Percentiles rank a stretch among this genome's conserved stretches.
Conservation (phyloP, 2,113 vertebrate species). For the Gulo gulo region DNA sequence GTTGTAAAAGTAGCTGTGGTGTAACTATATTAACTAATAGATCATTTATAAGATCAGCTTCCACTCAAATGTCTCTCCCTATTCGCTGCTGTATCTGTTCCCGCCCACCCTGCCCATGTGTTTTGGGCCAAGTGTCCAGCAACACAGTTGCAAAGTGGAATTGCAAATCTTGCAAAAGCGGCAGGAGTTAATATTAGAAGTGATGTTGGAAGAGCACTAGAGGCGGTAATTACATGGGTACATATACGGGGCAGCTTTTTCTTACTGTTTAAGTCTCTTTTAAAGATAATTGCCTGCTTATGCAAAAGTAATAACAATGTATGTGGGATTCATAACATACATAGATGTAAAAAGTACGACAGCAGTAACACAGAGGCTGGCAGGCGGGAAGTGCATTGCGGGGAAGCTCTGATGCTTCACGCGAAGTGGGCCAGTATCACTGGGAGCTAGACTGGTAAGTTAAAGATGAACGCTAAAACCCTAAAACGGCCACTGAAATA, state of each 20-base stretch:
- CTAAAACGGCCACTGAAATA: not conserved
- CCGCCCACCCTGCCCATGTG: not conserved
- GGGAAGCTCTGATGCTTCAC: not conserved
- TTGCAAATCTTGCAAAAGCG: not conserved
- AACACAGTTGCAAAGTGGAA: not conserved
- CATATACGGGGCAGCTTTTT: not conserved
- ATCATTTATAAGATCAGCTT: not conserved
- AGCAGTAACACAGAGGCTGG: not conserved
- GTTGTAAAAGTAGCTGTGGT: not conserved
- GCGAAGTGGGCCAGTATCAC: not conserved
- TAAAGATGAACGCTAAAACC: not conserved
- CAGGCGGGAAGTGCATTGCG: not conserved
- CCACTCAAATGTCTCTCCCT: not conserved
- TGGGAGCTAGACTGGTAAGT: not conserved
- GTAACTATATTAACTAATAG: not conserved
- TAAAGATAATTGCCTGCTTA: not conserved
- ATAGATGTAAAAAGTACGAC: not conserved
- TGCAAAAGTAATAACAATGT: not conserved
- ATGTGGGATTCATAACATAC: not conserved
- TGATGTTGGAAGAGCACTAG: not conserved
- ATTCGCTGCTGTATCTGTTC: not conserved
- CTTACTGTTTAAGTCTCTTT: conserved; percentile 15
- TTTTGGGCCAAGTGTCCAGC: not conserved
- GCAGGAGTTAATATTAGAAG: not conserved
- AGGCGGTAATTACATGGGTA: not conserved